Conservation (phyloP, 2,797 vertebrate species). For the Gadopsis marmoratus region DNA sequence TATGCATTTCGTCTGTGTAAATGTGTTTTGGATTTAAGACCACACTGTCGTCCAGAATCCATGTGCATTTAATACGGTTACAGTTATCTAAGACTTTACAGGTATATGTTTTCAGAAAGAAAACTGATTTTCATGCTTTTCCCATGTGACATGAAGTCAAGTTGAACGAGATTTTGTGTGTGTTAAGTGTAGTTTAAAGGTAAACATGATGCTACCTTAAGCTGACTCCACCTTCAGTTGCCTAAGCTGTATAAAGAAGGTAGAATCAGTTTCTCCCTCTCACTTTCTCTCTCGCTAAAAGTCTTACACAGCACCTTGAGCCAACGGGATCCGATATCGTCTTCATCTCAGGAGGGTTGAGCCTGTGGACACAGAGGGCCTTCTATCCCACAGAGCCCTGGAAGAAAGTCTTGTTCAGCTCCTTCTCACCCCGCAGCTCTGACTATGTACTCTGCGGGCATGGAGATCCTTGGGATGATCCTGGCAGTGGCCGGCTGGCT, state of each 20-base stretch:
- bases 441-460: conserved; percentile 84
- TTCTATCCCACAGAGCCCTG: conserved; percentile 60
- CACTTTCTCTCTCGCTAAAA: conserved; percentile 69
- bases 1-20: neutral
- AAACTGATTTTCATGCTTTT: neutral
- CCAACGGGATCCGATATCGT: conserved; percentile 79
- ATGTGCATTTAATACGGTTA: neutral
- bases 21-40: conserved; percentile 9
- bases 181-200: conserved; percentile 42
- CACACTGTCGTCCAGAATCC: neutral
- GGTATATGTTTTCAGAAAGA: neutral
- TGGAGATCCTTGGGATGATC: conserved; percentile 88
- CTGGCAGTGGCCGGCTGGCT: conserved; percentile 87
- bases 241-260: conserved; percentile 85
- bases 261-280: conserved; percentile 79
- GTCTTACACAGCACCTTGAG: conserved; percentile 68
- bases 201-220: conserved; percentile 77
- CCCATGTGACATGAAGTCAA: neutral
- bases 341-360: conserved; percentile 76
- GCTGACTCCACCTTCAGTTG: conserved; percentile 88
- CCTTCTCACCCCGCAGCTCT: conserved; percentile 29
- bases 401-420: conserved; percentile 21
- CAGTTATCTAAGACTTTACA: neutral
- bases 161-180: neutral
- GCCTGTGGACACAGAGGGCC: conserved; percentile 74